A percentile compares a stretch with the other conserved stretches of the same genome.
phyloP scores from a whole-genome alignment of 2,888 invertebrate genomes.

The Hirtodrosophila alboralis region DNA sequence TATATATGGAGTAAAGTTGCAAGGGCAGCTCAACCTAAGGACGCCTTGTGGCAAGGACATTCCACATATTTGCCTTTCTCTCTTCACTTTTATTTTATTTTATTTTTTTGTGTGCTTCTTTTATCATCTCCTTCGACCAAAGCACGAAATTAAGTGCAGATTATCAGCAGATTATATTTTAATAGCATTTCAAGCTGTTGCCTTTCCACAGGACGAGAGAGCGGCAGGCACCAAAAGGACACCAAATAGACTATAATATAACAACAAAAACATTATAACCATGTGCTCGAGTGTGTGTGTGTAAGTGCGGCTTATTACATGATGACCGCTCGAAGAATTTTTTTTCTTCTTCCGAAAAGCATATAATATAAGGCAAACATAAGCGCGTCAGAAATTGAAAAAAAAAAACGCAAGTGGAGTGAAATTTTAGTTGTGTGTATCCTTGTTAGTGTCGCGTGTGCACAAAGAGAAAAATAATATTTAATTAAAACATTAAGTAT shows the following conservation, averaged over 20 bases:
- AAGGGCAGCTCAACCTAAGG: conserved; percentile 51
- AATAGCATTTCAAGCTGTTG: conserved; percentile 80
- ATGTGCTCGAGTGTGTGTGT: conserved; percentile 30
- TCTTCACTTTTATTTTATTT: conserved; percentile 5
- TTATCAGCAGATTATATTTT: conserved; percentile 81
- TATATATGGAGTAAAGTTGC: not conserved
- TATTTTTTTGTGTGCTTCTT: too few relatives aligned
- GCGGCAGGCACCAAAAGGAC: conserved; percentile 1
- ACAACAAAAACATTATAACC: conserved; percentile 41
- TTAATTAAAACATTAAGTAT: conserved; percentile 50
- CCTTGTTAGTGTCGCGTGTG: conserved; percentile 31
- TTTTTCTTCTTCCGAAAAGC: conserved; percentile 26
- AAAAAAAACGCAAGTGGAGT: conserved; percentile 29
- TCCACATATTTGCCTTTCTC: conserved; percentile 20
- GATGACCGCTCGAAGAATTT: conserved; percentile 47
- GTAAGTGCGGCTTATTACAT: conserved; percentile 65
- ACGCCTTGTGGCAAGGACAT: conserved; percentile 42
- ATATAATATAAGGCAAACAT: conserved; percentile 38
- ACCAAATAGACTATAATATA: conserved; percentile 38
- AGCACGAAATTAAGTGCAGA: conserved; percentile 78
- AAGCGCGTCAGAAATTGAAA: conserved; percentile 65
- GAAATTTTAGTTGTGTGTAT: conserved; percentile 42
- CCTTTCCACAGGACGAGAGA: conserved; percentile 54
- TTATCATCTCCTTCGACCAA: conserved; percentile 40
- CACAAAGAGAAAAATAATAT: conserved; percentile 12